A percentile compares a stretch with the other conserved stretches of the same genome.
Conservation (phyloP, 2,113 vertebrate genomes). For the Macquaria ambigua region DNA sequence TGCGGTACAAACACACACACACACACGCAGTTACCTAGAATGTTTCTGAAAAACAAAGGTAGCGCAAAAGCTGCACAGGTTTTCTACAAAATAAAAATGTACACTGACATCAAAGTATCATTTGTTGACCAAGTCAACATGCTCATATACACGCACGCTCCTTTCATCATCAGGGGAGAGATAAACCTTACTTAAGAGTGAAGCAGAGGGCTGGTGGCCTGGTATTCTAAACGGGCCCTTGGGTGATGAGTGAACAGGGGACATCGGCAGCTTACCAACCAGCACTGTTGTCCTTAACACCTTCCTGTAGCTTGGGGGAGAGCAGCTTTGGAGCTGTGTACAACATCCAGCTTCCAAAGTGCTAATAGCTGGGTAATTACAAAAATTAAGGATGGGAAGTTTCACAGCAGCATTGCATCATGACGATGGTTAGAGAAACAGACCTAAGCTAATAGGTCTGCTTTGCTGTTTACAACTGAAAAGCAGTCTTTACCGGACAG, state of each 20-base stretch:
- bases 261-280: conserved; percentile 72
- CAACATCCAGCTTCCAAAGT: conserved; percentile 29
- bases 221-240: conserved; percentile 67
- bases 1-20: conserved; percentile 5
- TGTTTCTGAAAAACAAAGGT: neutral
- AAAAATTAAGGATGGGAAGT: conserved; percentile 24
- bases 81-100: conserved; percentile 12
- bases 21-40: too few species aligned
- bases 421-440: conserved; percentile 4
- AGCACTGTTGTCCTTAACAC: conserved; percentile 72
- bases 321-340: conserved; percentile 30
- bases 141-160: conserved; percentile 10
- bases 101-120: neutral
- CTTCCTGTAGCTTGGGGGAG: conserved; percentile 49
- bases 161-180: conserved; percentile 53
- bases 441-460: neutral
- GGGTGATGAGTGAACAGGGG: conserved; percentile 75
- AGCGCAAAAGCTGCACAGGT: neutral
- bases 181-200: conserved; percentile 38
- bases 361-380: conserved; percentile 63
- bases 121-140: conserved; percentile 40
- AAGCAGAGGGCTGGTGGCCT: conserved; percentile 53
- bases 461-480: conserved; percentile 10
- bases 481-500: neutral
- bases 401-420: conserved; percentile 40